phyloP scores from a whole-genome alignment of 2,797 vertebrate species.

The Phylloscopus collybita region DNA sequence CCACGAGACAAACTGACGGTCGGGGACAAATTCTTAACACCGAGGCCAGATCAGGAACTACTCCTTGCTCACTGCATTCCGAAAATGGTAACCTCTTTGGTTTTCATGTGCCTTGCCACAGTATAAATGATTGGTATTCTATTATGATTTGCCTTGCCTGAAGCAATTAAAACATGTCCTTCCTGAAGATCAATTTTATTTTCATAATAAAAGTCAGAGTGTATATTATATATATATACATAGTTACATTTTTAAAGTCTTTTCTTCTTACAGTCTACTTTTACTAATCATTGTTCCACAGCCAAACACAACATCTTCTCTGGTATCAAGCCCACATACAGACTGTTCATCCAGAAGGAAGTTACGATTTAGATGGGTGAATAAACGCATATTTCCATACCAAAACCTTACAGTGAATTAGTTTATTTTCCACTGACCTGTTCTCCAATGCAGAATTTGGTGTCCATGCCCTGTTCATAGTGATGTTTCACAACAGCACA shows the following conservation, averaged over 20 bases:
- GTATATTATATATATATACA: background rate
- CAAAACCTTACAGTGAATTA: background rate
- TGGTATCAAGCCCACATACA: background rate
- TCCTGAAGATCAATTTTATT: background rate
- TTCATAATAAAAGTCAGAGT: background rate
- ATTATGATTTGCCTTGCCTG: background rate
- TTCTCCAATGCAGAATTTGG: background rate
- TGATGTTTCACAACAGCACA: background rate
- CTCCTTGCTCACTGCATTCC: background rate
- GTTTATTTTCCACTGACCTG: background rate
- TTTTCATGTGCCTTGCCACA: background rate
- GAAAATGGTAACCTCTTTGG: background rate
- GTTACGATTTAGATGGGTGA: background rate
- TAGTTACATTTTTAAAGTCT: background rate
- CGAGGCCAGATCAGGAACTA: background rate
- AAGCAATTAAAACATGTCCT: background rate
- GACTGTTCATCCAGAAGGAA: background rate
- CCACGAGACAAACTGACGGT: accelerated
- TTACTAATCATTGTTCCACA: background rate
- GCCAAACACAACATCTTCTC: background rate
- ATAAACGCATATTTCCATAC: accelerated
- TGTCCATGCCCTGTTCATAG: background rate
- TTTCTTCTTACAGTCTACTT: background rate
- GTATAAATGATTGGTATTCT: background rate
- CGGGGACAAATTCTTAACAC: background rate